phyloP scores from a whole-genome alignment of 2,888 invertebrate species.

The Thyatira batis region DNA sequence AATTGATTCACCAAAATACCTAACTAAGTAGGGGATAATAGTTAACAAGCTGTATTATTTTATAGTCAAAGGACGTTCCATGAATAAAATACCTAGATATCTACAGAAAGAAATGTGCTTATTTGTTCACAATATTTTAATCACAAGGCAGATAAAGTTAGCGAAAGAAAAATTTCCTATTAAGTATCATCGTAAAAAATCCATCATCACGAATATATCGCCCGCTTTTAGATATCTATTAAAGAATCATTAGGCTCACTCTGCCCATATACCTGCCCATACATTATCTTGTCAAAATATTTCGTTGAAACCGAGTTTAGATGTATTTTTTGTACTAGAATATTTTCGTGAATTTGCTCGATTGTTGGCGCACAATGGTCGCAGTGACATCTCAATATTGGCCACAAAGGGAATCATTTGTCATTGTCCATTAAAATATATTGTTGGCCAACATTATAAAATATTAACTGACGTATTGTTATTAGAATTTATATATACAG shows the following conservation, averaged over 20 bases:
- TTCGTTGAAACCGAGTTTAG: conserved; percentile 53
- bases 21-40: too few species aligned
- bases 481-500: conserved; percentile 15
- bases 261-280: conserved; percentile 60
- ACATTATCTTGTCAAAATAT: conserved; percentile 81
- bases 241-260: conserved; percentile 70
- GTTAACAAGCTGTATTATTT: too few species aligned
- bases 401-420: conserved; percentile 75
- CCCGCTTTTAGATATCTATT: conserved; percentile 50
- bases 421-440: conserved; percentile 78
- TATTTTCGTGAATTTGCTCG: conserved; percentile 73
- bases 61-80: too few species aligned
- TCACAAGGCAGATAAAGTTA: neutral
- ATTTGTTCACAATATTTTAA: too few species aligned
- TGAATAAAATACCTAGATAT: neutral
- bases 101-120: too few species aligned
- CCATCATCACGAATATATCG: conserved; percentile 9
- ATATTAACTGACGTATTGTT: conserved; percentile 46
- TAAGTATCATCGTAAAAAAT: neutral
- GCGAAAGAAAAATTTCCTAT: neutral
- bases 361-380: conserved; percentile 60
- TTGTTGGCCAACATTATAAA: conserved; percentile 69
- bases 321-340: conserved; percentile 49
- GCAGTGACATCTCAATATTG: conserved; percentile 76
- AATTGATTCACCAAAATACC: too few species aligned